These are phyloP conservation scores for Mastigias papua DNA, from an alignment of 30 jellyfish, hydroid and myxozoan species.

Conservation along the genomic window DNA sequence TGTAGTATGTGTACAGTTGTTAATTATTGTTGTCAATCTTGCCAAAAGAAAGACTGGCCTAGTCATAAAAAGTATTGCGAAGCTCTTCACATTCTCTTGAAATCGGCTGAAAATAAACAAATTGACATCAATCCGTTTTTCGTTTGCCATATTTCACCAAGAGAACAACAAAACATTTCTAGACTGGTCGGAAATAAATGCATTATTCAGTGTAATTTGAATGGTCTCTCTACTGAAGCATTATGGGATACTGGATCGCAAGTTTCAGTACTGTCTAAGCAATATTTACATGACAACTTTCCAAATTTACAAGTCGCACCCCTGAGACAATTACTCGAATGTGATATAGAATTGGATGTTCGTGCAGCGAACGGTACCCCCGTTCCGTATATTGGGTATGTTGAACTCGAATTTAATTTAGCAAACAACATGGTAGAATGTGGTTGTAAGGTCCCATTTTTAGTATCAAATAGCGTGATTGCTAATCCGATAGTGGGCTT, in stretches of 20 bases:
- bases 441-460: conserved; percentile 53
- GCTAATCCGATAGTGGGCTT: no score
- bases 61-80: conserved; percentile 41
- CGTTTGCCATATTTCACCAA: conserved; percentile 63
- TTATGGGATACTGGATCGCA: conserved; percentile 79
- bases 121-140: no score
- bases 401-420: conserved; percentile 36
- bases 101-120: not conserved
- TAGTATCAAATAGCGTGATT: conserved; percentile 28
- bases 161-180: conserved; percentile 30
- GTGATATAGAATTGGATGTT: conserved; percentile 2
- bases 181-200: conserved; percentile 68
- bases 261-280: conserved; percentile 35
- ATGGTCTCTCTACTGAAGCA: conserved; percentile 19
- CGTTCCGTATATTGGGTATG: conserved; percentile 52
- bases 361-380: conserved; percentile 60
- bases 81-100: conserved; percentile 18
- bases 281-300: conserved; percentile 18
- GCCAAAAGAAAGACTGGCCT: conserved; percentile 71
- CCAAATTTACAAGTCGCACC: conserved; percentile 4
- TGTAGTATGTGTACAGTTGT: conserved; percentile 56
- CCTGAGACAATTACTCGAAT: conserved; percentile 27
- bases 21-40: conserved; percentile 49
- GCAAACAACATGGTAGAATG: conserved; percentile 9
- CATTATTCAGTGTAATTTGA: conserved; percentile 48